These are phyloP conservation scores for Pangasius krempfi DNA, from an alignment of 2,797 vertebrate genomes.

Conservation along the genomic window DNA sequence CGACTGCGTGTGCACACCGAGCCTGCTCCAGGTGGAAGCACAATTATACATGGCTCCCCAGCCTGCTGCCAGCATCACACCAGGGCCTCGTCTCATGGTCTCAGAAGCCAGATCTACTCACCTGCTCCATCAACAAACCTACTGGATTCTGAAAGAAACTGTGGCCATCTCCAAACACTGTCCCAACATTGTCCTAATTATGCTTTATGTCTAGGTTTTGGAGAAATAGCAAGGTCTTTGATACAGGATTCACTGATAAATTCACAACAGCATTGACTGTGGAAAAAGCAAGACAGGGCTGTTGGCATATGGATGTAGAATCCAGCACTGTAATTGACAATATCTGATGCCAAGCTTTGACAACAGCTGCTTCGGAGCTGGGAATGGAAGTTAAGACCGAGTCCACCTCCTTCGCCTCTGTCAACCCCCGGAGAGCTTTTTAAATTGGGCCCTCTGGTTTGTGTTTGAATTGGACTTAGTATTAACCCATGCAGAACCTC, in stretches of 20 bases:
- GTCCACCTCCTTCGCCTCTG: slow-evolving; percentile 21
- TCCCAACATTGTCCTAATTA: slow-evolving; percentile 3
- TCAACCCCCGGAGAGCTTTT: slow-evolving; percentile 66
- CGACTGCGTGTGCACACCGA: slow-evolving; percentile 31
- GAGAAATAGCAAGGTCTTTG: background rate
- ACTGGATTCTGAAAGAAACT: background rate
- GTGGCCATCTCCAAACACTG: background rate
- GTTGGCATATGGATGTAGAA: slow-evolving; percentile 56
- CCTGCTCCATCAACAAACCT: background rate
- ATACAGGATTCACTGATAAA: slow-evolving; percentile 58
- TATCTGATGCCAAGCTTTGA: slow-evolving; percentile 49
- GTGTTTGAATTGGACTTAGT: slow-evolving; percentile 66
- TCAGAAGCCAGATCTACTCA: slow-evolving; percentile 38
- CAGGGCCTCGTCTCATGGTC: slow-evolving; percentile 33
- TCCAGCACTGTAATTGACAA: slow-evolving; percentile 69
- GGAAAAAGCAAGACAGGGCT: slow-evolving; percentile 49
- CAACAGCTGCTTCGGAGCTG: slow-evolving; percentile 46
- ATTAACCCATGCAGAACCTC: slow-evolving; percentile 71
- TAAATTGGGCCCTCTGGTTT: slow-evolving; percentile 71
- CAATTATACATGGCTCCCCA: slow-evolving; percentile 56
- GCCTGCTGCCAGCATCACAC: slow-evolving; percentile 47
- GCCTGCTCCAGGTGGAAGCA: slow-evolving; percentile 60
- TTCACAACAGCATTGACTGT: slow-evolving; percentile 66
- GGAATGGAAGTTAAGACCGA: slow-evolving; percentile 35
- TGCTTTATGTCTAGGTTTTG: background rate